phyloP scores from a whole-genome alignment of 2,113 vertebrate genomes.

The Ophthalmolycus amberensis region DNA sequence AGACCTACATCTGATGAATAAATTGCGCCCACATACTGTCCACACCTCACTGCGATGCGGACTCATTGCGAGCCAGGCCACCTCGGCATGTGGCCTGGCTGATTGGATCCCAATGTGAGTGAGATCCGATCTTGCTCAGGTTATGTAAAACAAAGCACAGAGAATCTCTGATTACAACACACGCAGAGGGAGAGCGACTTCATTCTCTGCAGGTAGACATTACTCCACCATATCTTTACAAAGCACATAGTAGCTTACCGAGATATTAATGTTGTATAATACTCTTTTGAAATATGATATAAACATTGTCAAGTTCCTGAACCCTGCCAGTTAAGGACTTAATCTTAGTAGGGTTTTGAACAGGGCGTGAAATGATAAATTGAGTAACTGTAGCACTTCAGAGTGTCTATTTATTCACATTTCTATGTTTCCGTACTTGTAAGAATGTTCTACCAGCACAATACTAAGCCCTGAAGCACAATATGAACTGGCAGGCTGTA shows the following conservation, averaged over 20 bases:
- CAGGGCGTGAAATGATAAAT: neutral
- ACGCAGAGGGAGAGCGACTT: neutral
- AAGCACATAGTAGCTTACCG: no score
- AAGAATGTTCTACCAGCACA: neutral
- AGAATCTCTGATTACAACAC: neutral
- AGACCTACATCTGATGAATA: neutral
- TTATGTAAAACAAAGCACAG: neutral
- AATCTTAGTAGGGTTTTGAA: neutral
- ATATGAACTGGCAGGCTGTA: slow-evolving; percentile 24
- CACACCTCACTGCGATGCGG: neutral
- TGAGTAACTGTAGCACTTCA: neutral
- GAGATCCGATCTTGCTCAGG: neutral
- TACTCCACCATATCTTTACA: neutral
- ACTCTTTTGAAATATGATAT: neutral
- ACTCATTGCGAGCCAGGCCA: neutral
- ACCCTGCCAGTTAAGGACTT: neutral
- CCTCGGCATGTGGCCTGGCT: neutral
- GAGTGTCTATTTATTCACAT: neutral
- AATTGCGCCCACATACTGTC: neutral
- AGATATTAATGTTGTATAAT: no score
- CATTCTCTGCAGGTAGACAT: neutral
- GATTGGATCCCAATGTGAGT: no score
- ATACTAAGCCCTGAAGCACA: neutral
- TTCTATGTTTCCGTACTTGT: slow-evolving; percentile 1
- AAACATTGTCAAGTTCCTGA: neutral